Percentiles rank a stretch among this genome's conserved stretches.
Evolutionary conservation across 2,797 vertebrate genomes (phyloP).

Genomic region (Zonotrichia albicollis): DNA sequence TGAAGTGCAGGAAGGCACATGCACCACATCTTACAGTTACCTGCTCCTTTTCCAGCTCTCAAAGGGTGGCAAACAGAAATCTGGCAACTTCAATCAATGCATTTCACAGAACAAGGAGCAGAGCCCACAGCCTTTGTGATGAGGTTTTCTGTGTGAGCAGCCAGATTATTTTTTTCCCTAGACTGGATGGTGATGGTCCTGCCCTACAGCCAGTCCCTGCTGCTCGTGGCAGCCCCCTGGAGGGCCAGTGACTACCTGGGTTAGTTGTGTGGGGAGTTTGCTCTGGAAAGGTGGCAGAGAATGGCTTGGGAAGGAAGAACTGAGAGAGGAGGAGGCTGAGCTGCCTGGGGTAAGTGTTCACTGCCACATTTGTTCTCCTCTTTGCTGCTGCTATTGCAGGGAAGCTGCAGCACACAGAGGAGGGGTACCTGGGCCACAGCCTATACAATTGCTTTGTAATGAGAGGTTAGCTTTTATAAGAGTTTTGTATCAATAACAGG

Average conservation of each 20-base stretch:
- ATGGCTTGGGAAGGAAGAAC: neutral
- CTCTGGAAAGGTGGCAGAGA: neutral
- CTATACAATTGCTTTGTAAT: neutral
- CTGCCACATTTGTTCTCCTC: neutral
- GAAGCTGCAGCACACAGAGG: neutral
- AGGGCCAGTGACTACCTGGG: neutral
- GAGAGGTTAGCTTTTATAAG: neutral
- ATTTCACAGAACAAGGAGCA: neutral
- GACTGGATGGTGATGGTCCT: constrained; percentile 13
- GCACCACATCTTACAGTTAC: neutral
- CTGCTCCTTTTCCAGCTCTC: neutral
- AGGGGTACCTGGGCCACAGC: neutral
- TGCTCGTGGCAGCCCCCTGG: neutral
- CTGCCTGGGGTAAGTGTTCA: neutral
- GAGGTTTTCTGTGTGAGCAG: constrained; percentile 3
- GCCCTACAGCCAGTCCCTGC: neutral
- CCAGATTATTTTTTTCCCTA: constrained; percentile 29
- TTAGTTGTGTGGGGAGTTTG: neutral
- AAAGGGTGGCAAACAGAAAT: neutral
- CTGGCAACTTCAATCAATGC: neutral
- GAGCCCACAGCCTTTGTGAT: neutral
- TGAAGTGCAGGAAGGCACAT: neutral
- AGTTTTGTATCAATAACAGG: neutral
- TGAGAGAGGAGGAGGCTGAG: neutral
- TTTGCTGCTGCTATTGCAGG: neutral